Base-by-base conservation (phyloP, 2,797 vertebrate species). In the Tadarida brasiliensis region DNA sequence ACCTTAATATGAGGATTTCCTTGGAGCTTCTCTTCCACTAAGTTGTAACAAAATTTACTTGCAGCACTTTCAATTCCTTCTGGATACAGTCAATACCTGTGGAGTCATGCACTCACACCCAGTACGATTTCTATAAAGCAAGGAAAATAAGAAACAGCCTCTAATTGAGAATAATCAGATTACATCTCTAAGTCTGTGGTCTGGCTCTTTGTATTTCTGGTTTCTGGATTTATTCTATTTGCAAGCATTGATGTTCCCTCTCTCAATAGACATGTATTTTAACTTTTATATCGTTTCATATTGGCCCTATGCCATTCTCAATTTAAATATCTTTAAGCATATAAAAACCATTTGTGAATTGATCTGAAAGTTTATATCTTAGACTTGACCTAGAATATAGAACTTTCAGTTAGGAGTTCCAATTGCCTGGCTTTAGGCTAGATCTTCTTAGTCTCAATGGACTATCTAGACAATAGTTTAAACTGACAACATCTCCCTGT, bases 1-100 rank as follows among this genome's bases (percentile, higher is more conserved):
- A 84, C 26, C n/a, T 85, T 63, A 68, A 63, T 24, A 15, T 77
- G 17, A 90, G 4, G 20, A 39, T 73, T 14, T 65, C 51, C 17
- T 39, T 80, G 26, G 30, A 68, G 20, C 61, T 71, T 90, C 57
- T 33, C 3, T 91, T 87, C n/a, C 49, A 35, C 28, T 22, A 74
- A 84, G 94, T 68, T 57, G 39, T 93, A 90, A 49, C 8, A 24
- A 92, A 86, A 82, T 19, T 71, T 47, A 70, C 7, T 33, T 74
- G 8, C 1, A n/a, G 15, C 17, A 83, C 11, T 51, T 87, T 78
- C 7, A 56, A 4, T 56, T 92, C 49, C 24, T 94, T 61, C 17
- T 39, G 19, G 19, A 28, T 65, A 15, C 1, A 12, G 22, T 74
- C 20, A 19, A 11, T 77, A 92, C 9, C 33, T 11, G 19, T 84